A percentile compares a stretch with the other conserved stretches of the same genome.
These are phyloP conservation scores for Halocynthia roretzi DNA, from an alignment of 23 tunicate species.

Conservation along the genomic window DNA sequence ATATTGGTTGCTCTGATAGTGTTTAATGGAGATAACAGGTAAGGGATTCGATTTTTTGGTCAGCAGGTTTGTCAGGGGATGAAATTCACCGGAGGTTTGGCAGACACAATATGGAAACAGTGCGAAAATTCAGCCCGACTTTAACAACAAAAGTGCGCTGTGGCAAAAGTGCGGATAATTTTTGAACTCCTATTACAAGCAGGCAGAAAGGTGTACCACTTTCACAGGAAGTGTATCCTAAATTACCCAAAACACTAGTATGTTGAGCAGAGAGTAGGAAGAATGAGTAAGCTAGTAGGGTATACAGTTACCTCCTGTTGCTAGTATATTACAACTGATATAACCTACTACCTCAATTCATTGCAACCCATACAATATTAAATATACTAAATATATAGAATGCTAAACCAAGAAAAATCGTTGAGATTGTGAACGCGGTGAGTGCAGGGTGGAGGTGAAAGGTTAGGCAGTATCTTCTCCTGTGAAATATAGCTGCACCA, in stretches of 20 bases:
- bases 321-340: constrained; percentile 50
- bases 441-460: constrained; percentile 46
- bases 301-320: constrained; percentile 70
- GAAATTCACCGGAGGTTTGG: too few species aligned
- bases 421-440: constrained; percentile 15
- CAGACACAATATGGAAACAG: too few species aligned
- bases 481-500: constrained; percentile 19
- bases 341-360: constrained; percentile 98
- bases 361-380: not conserved
- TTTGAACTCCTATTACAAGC: too few species aligned
- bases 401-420: not conserved
- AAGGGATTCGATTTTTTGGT: not conserved
- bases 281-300: constrained; percentile 77
- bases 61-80: too few species aligned
- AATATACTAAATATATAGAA: not conserved
- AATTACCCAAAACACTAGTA: too few species aligned
- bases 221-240: too few species aligned
- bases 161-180: too few species aligned
- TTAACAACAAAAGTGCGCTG: too few species aligned
- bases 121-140: too few species aligned
- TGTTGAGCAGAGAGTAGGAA: constrained; percentile 20
- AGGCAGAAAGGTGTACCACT: too few species aligned
- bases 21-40: too few species aligned
- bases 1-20: too few species aligned
- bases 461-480: constrained; percentile 81